Evolutionary conservation across 2,888 invertebrate species (phyloP).

Genomic region (Helleia helle): DNA sequence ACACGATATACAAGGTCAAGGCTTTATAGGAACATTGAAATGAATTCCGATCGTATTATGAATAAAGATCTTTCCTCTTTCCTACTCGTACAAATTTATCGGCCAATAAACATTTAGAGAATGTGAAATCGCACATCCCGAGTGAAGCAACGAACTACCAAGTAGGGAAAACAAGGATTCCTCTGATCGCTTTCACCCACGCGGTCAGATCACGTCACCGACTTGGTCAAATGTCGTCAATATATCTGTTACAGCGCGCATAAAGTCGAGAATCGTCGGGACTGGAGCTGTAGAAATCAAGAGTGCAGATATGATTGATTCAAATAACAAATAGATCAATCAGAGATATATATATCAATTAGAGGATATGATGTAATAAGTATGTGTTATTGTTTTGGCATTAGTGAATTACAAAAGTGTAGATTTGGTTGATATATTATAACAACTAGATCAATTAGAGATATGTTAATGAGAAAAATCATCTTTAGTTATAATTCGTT

Average conservation of each 20-base stretch:
- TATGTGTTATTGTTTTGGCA: no score
- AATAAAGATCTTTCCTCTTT: conserved; percentile 1
- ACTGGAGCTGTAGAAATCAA: no score
- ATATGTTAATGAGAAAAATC: no score
- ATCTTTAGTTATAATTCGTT: no score
- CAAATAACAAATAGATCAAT: no score
- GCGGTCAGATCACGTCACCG: conserved; percentile 17
- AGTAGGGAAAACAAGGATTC: conserved; percentile 32
- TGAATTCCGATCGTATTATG: neutral
- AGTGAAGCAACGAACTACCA: conserved; percentile 30
- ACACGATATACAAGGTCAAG: conserved; percentile 7
- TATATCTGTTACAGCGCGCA: conserved; percentile 10
- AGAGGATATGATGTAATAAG: no score
- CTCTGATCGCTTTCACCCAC: conserved; percentile 45
- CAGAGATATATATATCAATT: no score
- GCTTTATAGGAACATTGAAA: neutral
- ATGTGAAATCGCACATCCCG: conserved; percentile 25
- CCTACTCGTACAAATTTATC: conserved; percentile 10
- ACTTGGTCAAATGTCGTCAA: conserved; percentile 23
- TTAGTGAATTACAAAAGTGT: no score
- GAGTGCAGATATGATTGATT: no score
- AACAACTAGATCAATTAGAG: no score
- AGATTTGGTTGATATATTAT: no score
- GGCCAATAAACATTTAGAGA: conserved; percentile 17
- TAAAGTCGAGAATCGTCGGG: neutral